Evolutionary conservation across 2,113 vertebrate species (phyloP).

Genomic region (Patagioenas fasciata): DNA sequence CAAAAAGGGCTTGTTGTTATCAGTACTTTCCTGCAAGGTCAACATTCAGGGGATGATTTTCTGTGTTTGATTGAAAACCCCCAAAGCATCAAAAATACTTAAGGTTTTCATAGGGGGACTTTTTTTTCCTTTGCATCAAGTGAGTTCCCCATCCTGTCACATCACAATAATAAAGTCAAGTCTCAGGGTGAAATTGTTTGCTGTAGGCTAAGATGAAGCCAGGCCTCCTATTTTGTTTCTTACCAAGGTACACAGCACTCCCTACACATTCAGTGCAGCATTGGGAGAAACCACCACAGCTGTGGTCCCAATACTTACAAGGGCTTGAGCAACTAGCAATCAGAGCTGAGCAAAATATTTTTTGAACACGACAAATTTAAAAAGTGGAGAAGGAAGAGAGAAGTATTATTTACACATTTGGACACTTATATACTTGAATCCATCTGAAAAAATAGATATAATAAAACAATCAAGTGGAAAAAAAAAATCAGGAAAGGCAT

Average conservation of each 20-base stretch:
- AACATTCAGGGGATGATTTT: background rate
- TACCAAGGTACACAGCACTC: background rate
- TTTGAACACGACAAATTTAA: background rate
- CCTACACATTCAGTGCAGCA: rapidly evolving
- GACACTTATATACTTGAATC: background rate
- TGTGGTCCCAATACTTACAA: background rate
- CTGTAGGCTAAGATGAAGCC: background rate
- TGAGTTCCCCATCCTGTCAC: background rate
- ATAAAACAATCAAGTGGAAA: background rate
- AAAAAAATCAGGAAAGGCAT: background rate
- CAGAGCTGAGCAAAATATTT: background rate
- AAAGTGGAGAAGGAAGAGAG: background rate
- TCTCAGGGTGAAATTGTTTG: background rate
- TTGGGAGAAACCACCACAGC: background rate
- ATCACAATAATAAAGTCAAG: background rate
- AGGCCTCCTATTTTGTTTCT: background rate
- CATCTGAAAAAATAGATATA: background rate
- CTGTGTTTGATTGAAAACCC: background rate
- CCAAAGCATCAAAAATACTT: background rate
- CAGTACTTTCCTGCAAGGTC: background rate
- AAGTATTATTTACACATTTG: background rate
- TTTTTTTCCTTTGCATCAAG: background rate
- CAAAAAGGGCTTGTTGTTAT: background rate
- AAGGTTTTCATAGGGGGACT: background rate
- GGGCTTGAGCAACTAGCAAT: background rate